Evolutionary conservation across 2,888 invertebrate genomes (phyloP).

Genomic region (Bellardia bayeri): DNA sequence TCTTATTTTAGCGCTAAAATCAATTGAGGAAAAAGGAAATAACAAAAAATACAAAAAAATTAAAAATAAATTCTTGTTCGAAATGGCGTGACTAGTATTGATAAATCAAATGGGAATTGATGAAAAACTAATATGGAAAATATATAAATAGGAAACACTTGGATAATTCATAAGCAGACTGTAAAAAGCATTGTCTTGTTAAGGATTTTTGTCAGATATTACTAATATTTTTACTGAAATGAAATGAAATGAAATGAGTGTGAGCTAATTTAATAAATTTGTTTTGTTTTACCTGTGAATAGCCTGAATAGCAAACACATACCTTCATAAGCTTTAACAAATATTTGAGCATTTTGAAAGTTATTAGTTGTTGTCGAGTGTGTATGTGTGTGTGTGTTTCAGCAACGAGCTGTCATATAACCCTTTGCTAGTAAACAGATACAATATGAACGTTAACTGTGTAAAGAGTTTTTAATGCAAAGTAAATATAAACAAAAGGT

Average conservation of each 20-base stretch:
- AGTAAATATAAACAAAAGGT: background rate
- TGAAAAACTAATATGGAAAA: background rate
- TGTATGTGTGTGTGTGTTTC: background rate
- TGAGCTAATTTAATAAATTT: background rate
- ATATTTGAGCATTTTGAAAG: background rate
- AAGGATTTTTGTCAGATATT: background rate
- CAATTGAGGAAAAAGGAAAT: conserved; percentile 11
- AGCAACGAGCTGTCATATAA: background rate
- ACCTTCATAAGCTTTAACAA: background rate
- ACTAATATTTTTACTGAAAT: background rate
- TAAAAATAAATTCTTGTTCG: conserved; percentile 15
- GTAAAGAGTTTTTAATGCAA: background rate
- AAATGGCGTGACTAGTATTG: conserved; percentile 52
- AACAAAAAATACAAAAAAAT: background rate
- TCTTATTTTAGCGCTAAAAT: conserved; percentile 33
- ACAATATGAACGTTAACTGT: background rate
- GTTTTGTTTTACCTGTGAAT: background rate
- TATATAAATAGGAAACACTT: conserved; percentile 5
- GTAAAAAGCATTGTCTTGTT: background rate
- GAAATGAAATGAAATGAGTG: background rate
- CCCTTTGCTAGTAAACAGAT: background rate
- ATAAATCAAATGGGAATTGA: conserved; percentile 41
- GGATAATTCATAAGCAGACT: background rate
- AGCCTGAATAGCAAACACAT: background rate
- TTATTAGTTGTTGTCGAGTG: background rate